phyloP scores from a whole-genome alignment of 1,140 invertebrate genomes.

The Penaeus vannamei region DNA sequence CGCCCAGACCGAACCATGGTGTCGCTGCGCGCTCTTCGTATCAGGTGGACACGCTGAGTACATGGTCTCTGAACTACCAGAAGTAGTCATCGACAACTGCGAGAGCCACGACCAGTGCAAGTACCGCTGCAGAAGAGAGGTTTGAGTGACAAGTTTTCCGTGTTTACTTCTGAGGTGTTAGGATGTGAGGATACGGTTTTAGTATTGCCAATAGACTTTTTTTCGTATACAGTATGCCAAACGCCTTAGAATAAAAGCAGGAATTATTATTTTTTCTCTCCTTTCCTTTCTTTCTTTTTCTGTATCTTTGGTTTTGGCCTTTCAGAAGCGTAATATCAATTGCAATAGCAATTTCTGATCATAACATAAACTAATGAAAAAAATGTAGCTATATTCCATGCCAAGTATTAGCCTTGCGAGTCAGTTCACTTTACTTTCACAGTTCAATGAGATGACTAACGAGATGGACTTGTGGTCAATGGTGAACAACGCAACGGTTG shows the following conservation, averaged over 20 bases:
- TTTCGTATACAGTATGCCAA: too few relatives aligned
- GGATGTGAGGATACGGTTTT: too few relatives aligned
- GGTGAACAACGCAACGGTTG: constrained; percentile 26
- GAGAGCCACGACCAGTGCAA: constrained; percentile 38
- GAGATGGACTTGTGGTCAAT: constrained; percentile 49
- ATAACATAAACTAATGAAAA: too few relatives aligned
- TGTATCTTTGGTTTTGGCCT: too few relatives aligned
- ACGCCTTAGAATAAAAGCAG: too few relatives aligned
- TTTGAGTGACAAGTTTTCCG: background rate
- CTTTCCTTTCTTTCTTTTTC: too few relatives aligned
- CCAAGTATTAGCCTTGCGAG: too few relatives aligned
- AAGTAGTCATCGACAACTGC: constrained; percentile 16
- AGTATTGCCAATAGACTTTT: too few relatives aligned
- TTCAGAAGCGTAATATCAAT: too few relatives aligned
- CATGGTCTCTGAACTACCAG: constrained; percentile 40
- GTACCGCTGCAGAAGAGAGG: constrained; percentile 47
- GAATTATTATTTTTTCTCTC: too few relatives aligned
- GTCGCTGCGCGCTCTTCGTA: constrained; percentile 43
- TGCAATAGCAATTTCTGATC: too few relatives aligned
- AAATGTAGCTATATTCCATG: background rate
- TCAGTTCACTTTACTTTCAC: background rate
- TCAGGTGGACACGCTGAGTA: constrained; percentile 34
- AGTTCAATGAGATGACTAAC: constrained; percentile 51
- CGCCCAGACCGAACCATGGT: constrained; percentile 27
- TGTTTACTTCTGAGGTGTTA: background rate